Evolutionary conservation across 30 jellyfish, hydroid and myxozoan genomes (phyloP).

Genomic region (Catostylus mosaicus): DNA sequence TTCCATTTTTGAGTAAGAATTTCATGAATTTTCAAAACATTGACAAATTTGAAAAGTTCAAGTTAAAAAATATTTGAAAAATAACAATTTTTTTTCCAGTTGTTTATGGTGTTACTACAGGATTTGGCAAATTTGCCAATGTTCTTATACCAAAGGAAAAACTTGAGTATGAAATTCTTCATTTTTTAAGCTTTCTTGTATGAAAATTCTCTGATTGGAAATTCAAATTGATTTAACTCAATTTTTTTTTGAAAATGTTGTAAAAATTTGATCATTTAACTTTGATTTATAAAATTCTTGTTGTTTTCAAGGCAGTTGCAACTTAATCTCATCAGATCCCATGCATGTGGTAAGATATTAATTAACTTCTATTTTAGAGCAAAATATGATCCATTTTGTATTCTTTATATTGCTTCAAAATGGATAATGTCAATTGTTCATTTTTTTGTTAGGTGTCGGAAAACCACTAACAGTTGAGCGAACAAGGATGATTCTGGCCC

Average conservation of each 20-base stretch:
- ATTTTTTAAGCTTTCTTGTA: background rate
- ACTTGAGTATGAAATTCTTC: constrained; percentile 46
- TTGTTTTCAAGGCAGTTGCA: constrained; percentile 62
- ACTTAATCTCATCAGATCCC: constrained; percentile 81
- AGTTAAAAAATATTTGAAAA: too few species aligned
- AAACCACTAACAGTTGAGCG: constrained; percentile 75
- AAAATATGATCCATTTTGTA: background rate
- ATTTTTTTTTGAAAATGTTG: background rate
- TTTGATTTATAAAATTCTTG: too few species aligned
- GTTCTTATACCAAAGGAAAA: constrained; percentile 74
- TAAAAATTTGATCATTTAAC: background rate
- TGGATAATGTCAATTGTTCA: background rate
- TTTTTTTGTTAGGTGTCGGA: constrained; percentile 77
- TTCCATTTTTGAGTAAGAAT: too few species aligned
- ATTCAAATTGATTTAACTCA: background rate
- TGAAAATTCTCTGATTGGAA: too few species aligned
- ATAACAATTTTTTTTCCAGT: constrained; percentile 42
- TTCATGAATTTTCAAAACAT: background rate
- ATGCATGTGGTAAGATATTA: constrained; percentile 72
- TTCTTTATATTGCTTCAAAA: background rate
- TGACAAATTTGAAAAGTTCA: too few species aligned
- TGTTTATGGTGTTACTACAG: constrained; percentile 92
- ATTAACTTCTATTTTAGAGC: background rate
- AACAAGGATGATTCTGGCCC: constrained; percentile 79
- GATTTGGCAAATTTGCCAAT: constrained; percentile 89